Evolutionary conservation across 2,797 vertebrate genomes (phyloP).

Genomic region (Acomys russatus): DNA sequence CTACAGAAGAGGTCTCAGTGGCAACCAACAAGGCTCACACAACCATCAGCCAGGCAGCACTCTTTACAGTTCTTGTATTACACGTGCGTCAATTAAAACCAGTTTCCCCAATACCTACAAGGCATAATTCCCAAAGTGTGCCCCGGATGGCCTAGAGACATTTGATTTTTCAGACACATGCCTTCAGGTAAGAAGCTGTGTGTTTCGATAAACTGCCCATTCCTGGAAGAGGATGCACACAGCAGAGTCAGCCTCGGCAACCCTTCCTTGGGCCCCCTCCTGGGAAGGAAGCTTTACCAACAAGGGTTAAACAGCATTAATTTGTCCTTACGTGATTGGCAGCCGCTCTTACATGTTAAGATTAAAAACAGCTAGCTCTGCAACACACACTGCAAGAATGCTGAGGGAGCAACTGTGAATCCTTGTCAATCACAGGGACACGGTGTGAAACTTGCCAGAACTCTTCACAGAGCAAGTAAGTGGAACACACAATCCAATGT

Average conservation of each 20-base stretch:
- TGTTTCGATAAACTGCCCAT: not conserved
- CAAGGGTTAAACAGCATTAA: not conserved
- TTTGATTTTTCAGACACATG: not conserved
- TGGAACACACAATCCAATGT: not conserved
- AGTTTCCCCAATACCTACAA: not conserved
- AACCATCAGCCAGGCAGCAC: no score
- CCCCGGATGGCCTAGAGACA: not conserved
- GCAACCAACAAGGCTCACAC: no score
- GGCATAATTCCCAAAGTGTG: not conserved
- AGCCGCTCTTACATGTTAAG: no score
- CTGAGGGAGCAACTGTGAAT: fast-evolving
- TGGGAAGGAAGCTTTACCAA: not conserved
- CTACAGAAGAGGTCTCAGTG: not conserved
- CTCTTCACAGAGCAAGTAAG: not conserved
- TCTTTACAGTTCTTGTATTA: not conserved
- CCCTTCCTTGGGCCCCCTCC: not conserved
- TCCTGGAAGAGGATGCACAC: not conserved
- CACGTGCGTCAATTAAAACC: not conserved
- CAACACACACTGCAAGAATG: fast-evolving
- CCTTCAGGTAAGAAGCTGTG: not conserved
- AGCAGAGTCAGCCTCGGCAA: not conserved
- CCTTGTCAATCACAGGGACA: not conserved
- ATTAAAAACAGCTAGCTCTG: no score
- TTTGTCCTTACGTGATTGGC: not conserved
- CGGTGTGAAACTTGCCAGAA: fast-evolving